A percentile compares a stretch with the other conserved stretches of the same genome.
Evolutionary conservation across 1,140 invertebrate species (phyloP).

Genomic region (Telenomus remus): DNA sequence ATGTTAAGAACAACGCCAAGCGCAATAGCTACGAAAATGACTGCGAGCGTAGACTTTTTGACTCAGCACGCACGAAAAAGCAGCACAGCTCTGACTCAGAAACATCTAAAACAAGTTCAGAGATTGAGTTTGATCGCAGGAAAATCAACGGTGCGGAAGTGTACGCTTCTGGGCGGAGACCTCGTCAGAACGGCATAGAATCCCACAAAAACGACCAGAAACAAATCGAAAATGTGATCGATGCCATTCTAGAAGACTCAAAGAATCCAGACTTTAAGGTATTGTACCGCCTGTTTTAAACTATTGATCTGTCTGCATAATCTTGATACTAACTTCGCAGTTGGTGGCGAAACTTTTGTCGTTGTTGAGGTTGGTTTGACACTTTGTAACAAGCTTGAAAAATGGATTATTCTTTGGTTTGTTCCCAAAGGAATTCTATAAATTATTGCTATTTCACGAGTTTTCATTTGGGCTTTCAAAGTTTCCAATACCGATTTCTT

Average conservation of each 20-base stretch:
- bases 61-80: conserved; percentile 48
- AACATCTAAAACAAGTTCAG: conserved; percentile 63
- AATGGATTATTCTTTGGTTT: conserved; percentile 1
- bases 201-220: conserved; percentile 72
- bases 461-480: no score
- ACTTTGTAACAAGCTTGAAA: conserved; percentile 1
- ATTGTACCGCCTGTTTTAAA: not conserved
- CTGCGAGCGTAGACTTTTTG: conserved; percentile 47
- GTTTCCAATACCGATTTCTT: no score
- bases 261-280: conserved; percentile 74
- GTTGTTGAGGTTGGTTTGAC: conserved; percentile 3
- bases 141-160: conserved; percentile 65
- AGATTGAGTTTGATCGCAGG: conserved; percentile 61
- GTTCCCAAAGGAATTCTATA: no score
- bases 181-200: conserved; percentile 64
- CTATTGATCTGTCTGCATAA: conserved; percentile 2
- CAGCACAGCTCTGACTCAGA: conserved; percentile 67
- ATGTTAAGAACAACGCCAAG: conserved; percentile 52
- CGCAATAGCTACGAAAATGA: conserved; percentile 69
- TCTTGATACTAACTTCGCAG: no score
- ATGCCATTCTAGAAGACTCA: conserved; percentile 73
- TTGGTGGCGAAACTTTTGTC: conserved; percentile 1
- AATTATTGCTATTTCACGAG: no score
- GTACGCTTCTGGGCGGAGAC: conserved; percentile 65
- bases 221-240: conserved; percentile 74